Conservation (phyloP, 53 echinoderm and acorn worm species). For the Antedon mediterranea region DNA sequence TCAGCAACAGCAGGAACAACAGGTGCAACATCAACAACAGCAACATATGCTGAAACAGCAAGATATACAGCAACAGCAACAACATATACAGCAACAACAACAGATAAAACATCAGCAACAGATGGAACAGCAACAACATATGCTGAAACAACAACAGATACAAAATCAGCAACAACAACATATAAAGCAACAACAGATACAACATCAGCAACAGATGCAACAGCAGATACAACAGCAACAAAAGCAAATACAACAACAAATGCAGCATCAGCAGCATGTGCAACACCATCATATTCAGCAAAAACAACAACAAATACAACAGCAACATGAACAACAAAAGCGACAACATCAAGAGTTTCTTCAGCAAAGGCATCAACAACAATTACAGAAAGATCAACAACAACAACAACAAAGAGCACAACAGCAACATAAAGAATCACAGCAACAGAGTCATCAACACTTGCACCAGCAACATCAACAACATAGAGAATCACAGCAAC, state of each 20-base stretch:
- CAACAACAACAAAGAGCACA: background rate
- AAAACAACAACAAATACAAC: conserved; percentile 1
- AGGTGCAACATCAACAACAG: background rate
- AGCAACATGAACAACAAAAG: background rate
- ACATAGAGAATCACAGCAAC: conserved; percentile 4
- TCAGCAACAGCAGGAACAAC: background rate
- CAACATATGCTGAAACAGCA: background rate
- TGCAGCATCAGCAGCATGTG: background rate
- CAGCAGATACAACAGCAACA: conserved; percentile 2
- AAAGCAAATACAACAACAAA: background rate
- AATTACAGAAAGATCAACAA: background rate
- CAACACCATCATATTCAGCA: background rate
- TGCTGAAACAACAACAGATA: background rate
- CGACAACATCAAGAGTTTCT: background rate
- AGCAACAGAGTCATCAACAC: too few species aligned
- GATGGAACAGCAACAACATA: background rate
- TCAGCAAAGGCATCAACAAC: conserved; percentile 1
- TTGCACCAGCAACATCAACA: background rate
- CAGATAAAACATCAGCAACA: background rate
- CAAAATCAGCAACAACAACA: conserved; percentile 2
- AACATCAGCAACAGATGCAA: background rate
- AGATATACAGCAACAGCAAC: background rate
- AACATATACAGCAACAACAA: background rate
- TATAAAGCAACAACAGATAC: conserved; percentile 1
- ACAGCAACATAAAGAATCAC: background rate